These are phyloP conservation scores for Drosophila suboccidentalis DNA, from an alignment of 2,888 invertebrate species.

Conservation along the genomic window DNA sequence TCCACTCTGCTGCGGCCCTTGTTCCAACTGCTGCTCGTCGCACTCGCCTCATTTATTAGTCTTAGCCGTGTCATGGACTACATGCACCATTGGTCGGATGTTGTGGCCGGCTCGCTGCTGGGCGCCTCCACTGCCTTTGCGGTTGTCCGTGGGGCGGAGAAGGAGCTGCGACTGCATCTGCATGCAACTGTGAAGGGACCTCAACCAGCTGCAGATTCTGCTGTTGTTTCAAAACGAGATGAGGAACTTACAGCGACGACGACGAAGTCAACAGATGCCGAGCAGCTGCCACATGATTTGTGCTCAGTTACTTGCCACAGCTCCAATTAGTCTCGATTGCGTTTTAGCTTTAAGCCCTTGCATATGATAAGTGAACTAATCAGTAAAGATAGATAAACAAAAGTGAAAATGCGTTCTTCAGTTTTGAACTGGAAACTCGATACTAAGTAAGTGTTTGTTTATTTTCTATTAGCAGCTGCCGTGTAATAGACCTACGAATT, in stretches of 20 bases:
- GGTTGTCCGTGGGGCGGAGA: conserved; percentile 81
- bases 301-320: conserved; percentile 61
- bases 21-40: conserved; percentile 90
- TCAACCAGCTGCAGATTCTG: not conserved
- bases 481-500: not conserved
- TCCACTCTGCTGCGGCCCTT: conserved; percentile 54
- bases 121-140: conserved; percentile 89
- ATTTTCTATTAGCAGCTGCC: not conserved
- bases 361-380: conserved; percentile 16
- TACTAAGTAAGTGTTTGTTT: not conserved
- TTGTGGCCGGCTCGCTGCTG: conserved; percentile 91
- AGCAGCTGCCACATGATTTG: conserved; percentile 69
- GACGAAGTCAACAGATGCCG: not conserved
- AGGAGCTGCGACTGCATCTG: conserved; percentile 35
- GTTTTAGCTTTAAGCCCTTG: conserved; percentile 21
- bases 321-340: conserved; percentile 58
- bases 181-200: conserved; percentile 21
- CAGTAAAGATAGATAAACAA: conserved; percentile 24
- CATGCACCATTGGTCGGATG: conserved; percentile 99
- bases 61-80: conserved; percentile 97
- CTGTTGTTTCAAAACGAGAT: not conserved
- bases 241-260: conserved; percentile 7
- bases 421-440: not conserved
- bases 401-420: not conserved
- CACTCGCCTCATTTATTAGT: conserved; percentile 93